A percentile compares a stretch with the other conserved stretches of the same genome.
These are phyloP conservation scores for Peromyscus leucopus DNA, from an alignment of 2,113 vertebrate genomes.

Conservation along the genomic window DNA sequence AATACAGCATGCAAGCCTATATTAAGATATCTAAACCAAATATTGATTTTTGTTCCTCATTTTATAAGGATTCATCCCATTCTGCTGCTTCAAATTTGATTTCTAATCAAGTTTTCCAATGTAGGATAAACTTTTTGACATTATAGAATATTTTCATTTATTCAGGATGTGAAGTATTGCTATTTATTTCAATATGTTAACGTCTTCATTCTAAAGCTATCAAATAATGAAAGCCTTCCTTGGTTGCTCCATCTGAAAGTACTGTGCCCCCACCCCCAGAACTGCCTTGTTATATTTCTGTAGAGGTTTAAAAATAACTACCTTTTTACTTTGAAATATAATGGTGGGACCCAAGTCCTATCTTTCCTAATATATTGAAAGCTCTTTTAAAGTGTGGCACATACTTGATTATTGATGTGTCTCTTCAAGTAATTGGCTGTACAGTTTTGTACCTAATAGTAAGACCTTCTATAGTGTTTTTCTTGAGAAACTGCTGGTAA, in stretches of 20 bases:
- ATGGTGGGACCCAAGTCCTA: neutral
- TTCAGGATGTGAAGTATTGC: neutral
- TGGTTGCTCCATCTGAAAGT: neutral
- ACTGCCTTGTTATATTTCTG: neutral
- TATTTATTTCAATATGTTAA: neutral
- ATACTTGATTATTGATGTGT: neutral
- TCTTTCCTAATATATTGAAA: slow-evolving; percentile 28
- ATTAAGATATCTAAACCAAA: neutral
- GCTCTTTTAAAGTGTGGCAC: neutral
- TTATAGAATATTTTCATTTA: slow-evolving; percentile 29
- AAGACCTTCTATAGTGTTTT: neutral
- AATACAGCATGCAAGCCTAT: neutral
- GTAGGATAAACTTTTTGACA: neutral
- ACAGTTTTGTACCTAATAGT: neutral
- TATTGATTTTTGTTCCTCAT: neutral
- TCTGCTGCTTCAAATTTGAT: neutral
- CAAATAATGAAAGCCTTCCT: neutral
- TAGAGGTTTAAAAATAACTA: neutral
- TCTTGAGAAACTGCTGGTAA: slow-evolving; percentile 23
- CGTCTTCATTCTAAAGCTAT: slow-evolving; percentile 16
- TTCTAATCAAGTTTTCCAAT: neutral
- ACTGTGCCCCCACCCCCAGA: neutral
- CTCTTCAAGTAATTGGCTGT: neutral
- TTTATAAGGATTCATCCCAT: neutral
- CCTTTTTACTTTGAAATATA: neutral